Evolutionary conservation across 2,888 invertebrate species (phyloP), one percentile per base, ranked within the genome.

Genomic region (Hypolimnas misippus): DNA sequence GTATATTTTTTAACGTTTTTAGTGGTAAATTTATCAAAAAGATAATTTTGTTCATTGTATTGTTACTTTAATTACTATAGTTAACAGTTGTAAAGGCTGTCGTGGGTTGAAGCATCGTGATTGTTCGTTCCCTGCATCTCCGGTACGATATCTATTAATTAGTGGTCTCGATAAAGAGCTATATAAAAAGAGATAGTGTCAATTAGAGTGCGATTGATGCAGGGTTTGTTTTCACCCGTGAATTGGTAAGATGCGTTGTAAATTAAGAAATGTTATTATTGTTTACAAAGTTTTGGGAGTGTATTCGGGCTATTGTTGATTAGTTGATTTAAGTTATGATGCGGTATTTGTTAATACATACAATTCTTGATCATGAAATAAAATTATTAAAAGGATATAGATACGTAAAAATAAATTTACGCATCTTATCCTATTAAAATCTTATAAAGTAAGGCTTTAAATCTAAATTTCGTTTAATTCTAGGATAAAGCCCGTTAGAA

Each of bases 101-200:
- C 71, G 70, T 60, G 71, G 67, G 52, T 60, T 58, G 58, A 65
- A 62, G 59, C 57, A 67, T 73, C 70, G 69, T 79, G 78, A 82
- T 83, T 84, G 82, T 80, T 81, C 71, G 70, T 76, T 77, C 74
- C 74, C 73, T 71, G 75, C 74, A 74, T 75, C 72, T 70, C 73
- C 66, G 73, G 73, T 71, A 72, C 75, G 74, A 76, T 81, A 75
- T 81, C 78, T 82, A 79, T 86, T 87, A 87, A 88, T 87, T 86
- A 83, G 80, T 78, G 78, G 76, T 76, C 75, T 76, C 74, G 77
- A 82, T 81, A 81, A 81, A 83, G 76, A 75, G 81, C 70, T 78
- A 77, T 83, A 81, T 52, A 81, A 81, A 66, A 76, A 75, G 71
- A 78, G 84, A 87, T 86, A 84, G 84, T 84, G 82, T 85, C 86